Evolutionary conservation across 2,888 invertebrate genomes (phyloP), one percentile per base, ranked within the genome.

Genomic region (Athripsodes cinereus): DNA sequence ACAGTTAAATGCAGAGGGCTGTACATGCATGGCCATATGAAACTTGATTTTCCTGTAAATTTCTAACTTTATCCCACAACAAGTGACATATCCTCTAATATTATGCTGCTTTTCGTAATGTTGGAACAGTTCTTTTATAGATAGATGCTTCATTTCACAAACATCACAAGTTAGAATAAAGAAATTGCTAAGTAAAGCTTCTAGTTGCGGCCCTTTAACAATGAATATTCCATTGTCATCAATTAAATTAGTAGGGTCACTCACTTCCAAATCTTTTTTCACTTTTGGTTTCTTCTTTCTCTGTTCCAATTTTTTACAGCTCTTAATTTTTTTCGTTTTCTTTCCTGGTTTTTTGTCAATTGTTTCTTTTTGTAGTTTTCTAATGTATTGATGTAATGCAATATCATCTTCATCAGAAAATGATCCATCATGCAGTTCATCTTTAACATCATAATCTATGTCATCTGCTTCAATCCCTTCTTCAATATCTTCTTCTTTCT

Each of bases 1-100:
- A 26, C 50, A 50, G n/a, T 50, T 21, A n/a, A 50, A 50, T 16
- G 50, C 50, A 10, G 50, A 22, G 3, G 50, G 50, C 26, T 50
- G 50, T 5, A 50, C 26, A 16, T 50, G 50, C 21, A n/a, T 50
- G 2, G 50, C 50, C 22, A 50, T 22, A 26, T 50, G 50, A 50
- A n/a, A 50, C 11, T 50, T 50, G 13, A 50, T 26, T 50, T 50
- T 50, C 22, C 21, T 50, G 8, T 21, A 20, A 8, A 21, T 50
- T 10, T 50, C 50, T 13, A 50, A 18, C 22, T 26, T 50, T 3
- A 3, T 2, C 11, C 26, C 26, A 21, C 50, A 50, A 16, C 50
- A 50, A 3, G 21, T 50, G 2, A 50, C 22, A 26, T 50, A 50
- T 11, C 50, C 50, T 26, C 20, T 50, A n/a, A 21, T 22, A 10